These are phyloP conservation scores for Aeoliscus strigatus DNA, from an alignment of 2,797 vertebrate genomes.

Conservation along the genomic window DNA sequence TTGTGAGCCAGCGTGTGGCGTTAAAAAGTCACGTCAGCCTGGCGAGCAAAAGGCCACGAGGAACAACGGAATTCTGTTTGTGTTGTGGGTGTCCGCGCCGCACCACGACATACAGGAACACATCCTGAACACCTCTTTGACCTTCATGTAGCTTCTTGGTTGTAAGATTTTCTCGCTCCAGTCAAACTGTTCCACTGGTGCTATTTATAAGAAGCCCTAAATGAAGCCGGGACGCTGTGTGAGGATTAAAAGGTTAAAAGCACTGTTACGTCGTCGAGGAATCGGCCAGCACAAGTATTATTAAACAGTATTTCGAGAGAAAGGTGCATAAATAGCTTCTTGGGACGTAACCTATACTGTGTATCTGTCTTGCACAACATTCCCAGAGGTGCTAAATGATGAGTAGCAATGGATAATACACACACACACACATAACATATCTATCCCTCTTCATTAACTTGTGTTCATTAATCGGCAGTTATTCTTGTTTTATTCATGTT, in stretches of 20 bases:
- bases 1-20: slow-evolving; percentile 8
- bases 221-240: slow-evolving; percentile 25
- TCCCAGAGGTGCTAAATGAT: slow-evolving; percentile 24
- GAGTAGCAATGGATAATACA: no score
- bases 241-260: slow-evolving; percentile 48
- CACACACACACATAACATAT: no score
- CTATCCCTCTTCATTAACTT: no score
- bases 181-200: slow-evolving; percentile 10
- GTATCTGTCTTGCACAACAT: slow-evolving; percentile 35
- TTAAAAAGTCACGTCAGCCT: no score
- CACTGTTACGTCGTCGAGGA: slow-evolving; percentile 18
- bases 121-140: no score
- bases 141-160: no score
- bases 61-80: no score
- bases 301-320: not conserved
- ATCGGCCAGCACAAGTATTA: slow-evolving; percentile 6
- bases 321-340: slow-evolving; percentile 27
- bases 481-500: no score
- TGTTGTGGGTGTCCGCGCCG: no score
- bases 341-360: slow-evolving; percentile 11
- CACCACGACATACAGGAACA: no score
- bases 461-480: no score
- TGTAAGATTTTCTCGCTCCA: slow-evolving; percentile 10
- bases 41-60: no score
- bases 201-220: slow-evolving; percentile 47